Base-by-base conservation (phyloP, 2,888 invertebrate genomes). In the Argyra leucocephala region DNA sequence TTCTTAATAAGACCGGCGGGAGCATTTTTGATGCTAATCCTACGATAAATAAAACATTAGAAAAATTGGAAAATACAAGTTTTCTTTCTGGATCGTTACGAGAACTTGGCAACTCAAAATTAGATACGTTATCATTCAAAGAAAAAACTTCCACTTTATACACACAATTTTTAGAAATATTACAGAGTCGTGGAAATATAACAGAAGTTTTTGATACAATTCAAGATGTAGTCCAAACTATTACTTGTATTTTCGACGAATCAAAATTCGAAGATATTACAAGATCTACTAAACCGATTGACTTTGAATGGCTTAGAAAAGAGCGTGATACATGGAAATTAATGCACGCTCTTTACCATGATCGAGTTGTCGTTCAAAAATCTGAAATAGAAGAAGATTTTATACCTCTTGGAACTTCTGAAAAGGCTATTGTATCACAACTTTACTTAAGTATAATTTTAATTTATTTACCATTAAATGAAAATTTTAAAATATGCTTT, bases 241-340 rank as follows among this genome's bases (percentile, higher is more conserved):
- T 69, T 24, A 61, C 69, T 9, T 69, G 67, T 61, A 67, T 66
- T 23, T 63, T 71, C 1, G 70, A 71, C 21, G 70, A 71, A 15
- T 66, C 69, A 10, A 64, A 63, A 10, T 66, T 62, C 36, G 65
- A 65, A 10, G 58, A 61, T 1, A 26, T 64, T 6, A 63, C 64
- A 22, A 66, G 67, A 22, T 63, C 64, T n/a, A 57, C 63, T 7
- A 22, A 48, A 0, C 4, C 18, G 12, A 67, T 66, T 21, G 75
- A 73, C 58, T 36, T 81, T 62, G 75, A 80, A 69, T 87, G 86
- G 86, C 74, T 96, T 57, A 87, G 89, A 68, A 87, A 89, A 72
- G 96, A 96, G 76, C 85, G 90, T 37, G 90, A 92, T 73, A 94
- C 92, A 0, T 96, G 96, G 96, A 85, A 91, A 71, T 82, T 96